phyloP scores from a whole-genome alignment of 2,113 vertebrate genomes.

The Alethe diademata region DNA sequence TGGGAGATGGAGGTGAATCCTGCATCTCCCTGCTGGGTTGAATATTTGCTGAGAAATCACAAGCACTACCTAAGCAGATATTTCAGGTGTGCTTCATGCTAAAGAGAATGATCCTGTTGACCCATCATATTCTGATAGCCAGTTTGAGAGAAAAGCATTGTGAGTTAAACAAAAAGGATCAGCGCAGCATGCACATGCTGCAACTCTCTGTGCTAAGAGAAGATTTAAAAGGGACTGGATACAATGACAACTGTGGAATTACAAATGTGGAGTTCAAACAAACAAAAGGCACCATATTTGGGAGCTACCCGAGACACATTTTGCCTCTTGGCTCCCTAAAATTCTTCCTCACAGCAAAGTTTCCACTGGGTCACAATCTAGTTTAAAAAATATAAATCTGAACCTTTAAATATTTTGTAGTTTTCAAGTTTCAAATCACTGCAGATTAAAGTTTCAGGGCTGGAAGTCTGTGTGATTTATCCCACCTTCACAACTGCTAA shows the following conservation, averaged over 20 bases:
- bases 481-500: not conserved
- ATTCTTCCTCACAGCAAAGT: not conserved
- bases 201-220: not conserved
- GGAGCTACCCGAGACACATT: not conserved
- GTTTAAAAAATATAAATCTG: not conserved
- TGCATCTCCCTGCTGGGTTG: slow-evolving; percentile 67
- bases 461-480: not conserved
- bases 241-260: not conserved
- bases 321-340: not conserved
- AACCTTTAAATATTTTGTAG: not conserved
- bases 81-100: slow-evolving; percentile 50
- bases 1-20: slow-evolving; percentile 75
- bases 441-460: not conserved
- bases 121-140: slow-evolving; percentile 59
- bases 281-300: not conserved
- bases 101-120: slow-evolving; percentile 64
- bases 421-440: slow-evolving; percentile 26
- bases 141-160: slow-evolving; percentile 37
- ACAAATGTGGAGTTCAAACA: not conserved
- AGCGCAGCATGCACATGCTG: slow-evolving; percentile 6
- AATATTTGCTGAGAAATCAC: slow-evolving; percentile 73
- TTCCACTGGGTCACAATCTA: not conserved
- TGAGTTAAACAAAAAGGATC: slow-evolving; percentile 72
- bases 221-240: not conserved
- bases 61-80: slow-evolving; percentile 56